Percentiles rank a stretch among this genome's conserved stretches.
phyloP scores from a whole-genome alignment of 2,888 invertebrate species.

The Stomorhina lunata region DNA sequence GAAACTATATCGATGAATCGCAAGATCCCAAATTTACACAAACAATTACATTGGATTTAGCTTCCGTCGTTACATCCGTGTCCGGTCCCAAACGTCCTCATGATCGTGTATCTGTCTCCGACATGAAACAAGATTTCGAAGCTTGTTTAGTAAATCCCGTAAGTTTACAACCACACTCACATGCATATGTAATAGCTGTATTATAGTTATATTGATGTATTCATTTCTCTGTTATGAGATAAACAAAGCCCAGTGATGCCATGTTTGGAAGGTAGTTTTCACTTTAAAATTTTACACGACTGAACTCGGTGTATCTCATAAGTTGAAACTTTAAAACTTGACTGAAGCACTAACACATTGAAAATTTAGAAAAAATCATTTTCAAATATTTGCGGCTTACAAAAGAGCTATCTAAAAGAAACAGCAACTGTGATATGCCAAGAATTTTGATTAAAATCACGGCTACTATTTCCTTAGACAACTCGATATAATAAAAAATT shows the following conservation, averaged over 20 bases:
- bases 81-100: conserved; percentile 99
- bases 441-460: conserved; percentile 76
- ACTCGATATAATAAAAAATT: conserved; percentile 75
- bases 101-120: conserved; percentile 93
- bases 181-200: neutral
- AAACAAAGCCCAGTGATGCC: conserved; percentile 81
- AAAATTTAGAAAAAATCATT: conserved; percentile 13
- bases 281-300: conserved; percentile 73
- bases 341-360: neutral
- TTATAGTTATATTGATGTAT: conserved; percentile 31
- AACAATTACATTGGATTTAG: conserved; percentile 86
- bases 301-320: conserved; percentile 80
- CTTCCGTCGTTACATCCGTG: conserved; percentile 94
- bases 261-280: conserved; percentile 48
- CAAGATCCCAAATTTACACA: conserved; percentile 92
- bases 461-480: conserved; percentile 80
- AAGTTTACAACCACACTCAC: conserved; percentile 78
- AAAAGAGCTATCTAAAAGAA: conserved; percentile 80
- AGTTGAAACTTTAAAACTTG: conserved; percentile 71
- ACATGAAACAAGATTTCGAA: conserved; percentile 94
- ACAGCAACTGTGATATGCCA: conserved; percentile 80
- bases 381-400: conserved; percentile 72
- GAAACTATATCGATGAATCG: conserved; percentile 87
- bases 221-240: conserved; percentile 76
- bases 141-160: conserved; percentile 93